Percentiles rank a stretch among this genome's conserved stretches.
Evolutionary conservation across 2,797 vertebrate species (phyloP).

Genomic region (Myotis daubentonii): DNA sequence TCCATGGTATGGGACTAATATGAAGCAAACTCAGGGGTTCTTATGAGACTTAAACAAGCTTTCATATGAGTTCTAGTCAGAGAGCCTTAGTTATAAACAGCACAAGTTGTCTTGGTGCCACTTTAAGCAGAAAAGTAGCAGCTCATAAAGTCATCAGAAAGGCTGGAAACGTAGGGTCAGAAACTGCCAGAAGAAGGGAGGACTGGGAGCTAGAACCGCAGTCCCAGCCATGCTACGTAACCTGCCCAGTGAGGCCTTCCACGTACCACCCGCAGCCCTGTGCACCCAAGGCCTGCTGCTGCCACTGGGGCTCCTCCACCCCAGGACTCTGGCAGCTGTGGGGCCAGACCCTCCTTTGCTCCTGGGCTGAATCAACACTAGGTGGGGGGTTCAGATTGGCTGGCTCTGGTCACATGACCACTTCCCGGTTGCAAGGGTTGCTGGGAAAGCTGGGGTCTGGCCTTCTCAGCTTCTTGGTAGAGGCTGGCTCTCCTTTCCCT

Average conservation of each 20-base stretch:
- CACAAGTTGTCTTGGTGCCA: not conserved
- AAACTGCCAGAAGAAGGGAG: not conserved
- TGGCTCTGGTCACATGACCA: not conserved
- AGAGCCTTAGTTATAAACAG: not conserved
- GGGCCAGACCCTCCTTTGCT: no score
- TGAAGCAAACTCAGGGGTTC: not conserved
- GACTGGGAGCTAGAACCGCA: not conserved
- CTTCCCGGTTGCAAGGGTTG: not conserved
- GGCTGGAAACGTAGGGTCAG: not conserved
- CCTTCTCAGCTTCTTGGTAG: not conserved
- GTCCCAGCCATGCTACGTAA: no score
- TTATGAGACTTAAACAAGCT: not conserved
- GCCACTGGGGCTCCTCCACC: not conserved
- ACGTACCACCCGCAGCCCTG: not conserved
- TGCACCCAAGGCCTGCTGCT: rapidly evolving
- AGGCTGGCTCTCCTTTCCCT: not conserved
- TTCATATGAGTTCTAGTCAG: not conserved
- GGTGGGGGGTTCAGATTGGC: not conserved
- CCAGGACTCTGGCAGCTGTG: not conserved
- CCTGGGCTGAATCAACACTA: not conserved
- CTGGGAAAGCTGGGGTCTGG: not conserved
- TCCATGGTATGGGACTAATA: not conserved
- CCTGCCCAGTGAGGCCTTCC: rapidly evolving
- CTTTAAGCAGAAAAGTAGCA: not conserved
- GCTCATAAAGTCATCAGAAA: not conserved